phyloP scores from a whole-genome alignment of 2,888 invertebrate genomes.

The Volucella inflata region DNA sequence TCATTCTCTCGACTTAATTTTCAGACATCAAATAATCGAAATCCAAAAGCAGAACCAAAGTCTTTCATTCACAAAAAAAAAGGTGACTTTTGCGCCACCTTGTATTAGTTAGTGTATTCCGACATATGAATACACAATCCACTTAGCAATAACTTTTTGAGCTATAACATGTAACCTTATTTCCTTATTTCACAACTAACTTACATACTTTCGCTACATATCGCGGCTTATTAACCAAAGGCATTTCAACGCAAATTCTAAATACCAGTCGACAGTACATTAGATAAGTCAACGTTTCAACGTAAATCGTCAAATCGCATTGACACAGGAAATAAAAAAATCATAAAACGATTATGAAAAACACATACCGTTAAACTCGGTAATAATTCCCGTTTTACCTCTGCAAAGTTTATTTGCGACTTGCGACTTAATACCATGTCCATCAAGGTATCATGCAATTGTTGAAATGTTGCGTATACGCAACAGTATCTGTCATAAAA shows the following conservation, averaged over 20 bases:
- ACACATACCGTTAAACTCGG: constrained; percentile 39
- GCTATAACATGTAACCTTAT: too few species aligned
- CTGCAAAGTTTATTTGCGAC: constrained; percentile 12
- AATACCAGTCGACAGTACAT: background rate
- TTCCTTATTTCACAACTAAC: too few species aligned
- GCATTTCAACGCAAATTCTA: background rate
- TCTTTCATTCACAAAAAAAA: too few species aligned
- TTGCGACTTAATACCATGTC: constrained; percentile 2
- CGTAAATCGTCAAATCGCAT: constrained; percentile 58
- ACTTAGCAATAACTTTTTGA: too few species aligned
- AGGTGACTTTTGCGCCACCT: too few species aligned
- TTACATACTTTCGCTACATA: too few species aligned
- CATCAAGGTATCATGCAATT: constrained; percentile 7
- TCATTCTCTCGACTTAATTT: too few species aligned
- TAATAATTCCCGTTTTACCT: constrained; percentile 17
- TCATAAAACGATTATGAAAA: constrained; percentile 53
- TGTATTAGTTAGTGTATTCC: too few species aligned
- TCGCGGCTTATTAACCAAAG: background rate
- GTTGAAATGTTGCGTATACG: constrained; percentile 44
- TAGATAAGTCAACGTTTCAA: constrained; percentile 9
- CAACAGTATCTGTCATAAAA: constrained; percentile 38
- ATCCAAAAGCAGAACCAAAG: too few species aligned
- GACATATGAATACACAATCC: too few species aligned
- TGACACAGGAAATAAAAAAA: constrained; percentile 51
- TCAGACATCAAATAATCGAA: too few species aligned